Conservation (phyloP, 1,140 invertebrate genomes). For the Euborellia annulipes region DNA sequence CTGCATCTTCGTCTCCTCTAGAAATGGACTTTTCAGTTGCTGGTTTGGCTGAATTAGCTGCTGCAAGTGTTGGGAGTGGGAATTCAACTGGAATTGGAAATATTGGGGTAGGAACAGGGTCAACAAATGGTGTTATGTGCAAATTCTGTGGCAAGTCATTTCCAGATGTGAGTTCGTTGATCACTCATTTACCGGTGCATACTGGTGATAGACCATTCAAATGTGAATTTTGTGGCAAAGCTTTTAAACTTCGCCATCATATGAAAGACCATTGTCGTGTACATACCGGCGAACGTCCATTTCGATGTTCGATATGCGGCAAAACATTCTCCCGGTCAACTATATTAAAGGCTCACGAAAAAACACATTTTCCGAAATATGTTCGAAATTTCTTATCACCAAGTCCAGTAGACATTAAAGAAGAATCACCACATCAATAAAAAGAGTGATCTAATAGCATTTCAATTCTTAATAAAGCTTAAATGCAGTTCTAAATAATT, state of each 20-base stretch:
- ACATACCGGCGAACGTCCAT: constrained; percentile 78
- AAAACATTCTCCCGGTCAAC: constrained; percentile 80
- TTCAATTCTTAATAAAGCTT: too few relatives aligned
- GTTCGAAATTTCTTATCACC: constrained; percentile 71
- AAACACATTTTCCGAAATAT: constrained; percentile 81
- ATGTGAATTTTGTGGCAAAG: constrained; percentile 81
- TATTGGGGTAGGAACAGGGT: constrained; percentile 11
- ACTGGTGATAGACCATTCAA: constrained; percentile 78
- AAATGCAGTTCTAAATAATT: too few relatives aligned
- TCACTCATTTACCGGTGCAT: constrained; percentile 70
- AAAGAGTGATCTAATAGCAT: constrained; percentile 31
- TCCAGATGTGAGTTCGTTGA: constrained; percentile 69
- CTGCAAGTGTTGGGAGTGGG: constrained; percentile 10
- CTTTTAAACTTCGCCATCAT: constrained; percentile 76
- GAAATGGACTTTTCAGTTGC: constrained; percentile 26
- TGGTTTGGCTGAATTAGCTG: constrained; percentile 13
- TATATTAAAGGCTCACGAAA: constrained; percentile 79
- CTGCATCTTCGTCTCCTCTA: constrained; percentile 27
- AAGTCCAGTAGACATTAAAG: constrained; percentile 62
- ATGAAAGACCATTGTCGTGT: constrained; percentile 88
- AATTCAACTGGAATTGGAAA: constrained; percentile 2
- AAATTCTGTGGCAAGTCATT: constrained; percentile 83
- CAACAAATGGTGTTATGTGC: constrained; percentile 49
- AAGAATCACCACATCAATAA: constrained; percentile 24
- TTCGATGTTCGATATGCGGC: constrained; percentile 71